Percentiles rank a stretch among this genome's conserved stretches.
Conservation (phyloP, 2,113 vertebrate genomes). For the Trichechus manatus region DNA sequence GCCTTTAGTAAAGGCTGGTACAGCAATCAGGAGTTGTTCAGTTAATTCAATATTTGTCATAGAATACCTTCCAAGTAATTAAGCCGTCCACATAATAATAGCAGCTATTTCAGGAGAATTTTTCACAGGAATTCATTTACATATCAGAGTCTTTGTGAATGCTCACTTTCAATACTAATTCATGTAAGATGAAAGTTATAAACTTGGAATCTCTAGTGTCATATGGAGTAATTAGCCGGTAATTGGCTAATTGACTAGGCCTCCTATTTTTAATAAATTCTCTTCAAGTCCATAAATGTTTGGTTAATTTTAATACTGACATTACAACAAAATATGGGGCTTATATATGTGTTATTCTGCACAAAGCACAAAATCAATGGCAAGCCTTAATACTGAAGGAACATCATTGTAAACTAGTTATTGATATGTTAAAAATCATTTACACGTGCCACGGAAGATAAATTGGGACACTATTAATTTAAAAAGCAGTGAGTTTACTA, state of each 20-base stretch:
- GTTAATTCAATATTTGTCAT: slow-evolving; percentile 64
- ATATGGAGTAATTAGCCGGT: slow-evolving; percentile 53
- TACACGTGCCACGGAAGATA: slow-evolving; percentile 79
- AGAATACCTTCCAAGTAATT: slow-evolving; percentile 60
- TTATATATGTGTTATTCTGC: slow-evolving; percentile 53
- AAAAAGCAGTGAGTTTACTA: slow-evolving; percentile 69
- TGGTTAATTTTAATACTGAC: slow-evolving; percentile 66
- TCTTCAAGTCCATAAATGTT: slow-evolving; percentile 64
- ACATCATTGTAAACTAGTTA: slow-evolving; percentile 83
- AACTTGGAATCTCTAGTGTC: slow-evolving; percentile 51
- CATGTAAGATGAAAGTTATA: slow-evolving; percentile 19
- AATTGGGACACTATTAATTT: slow-evolving; percentile 85
- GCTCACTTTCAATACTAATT: slow-evolving; percentile 42
- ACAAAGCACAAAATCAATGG: slow-evolving; percentile 83
- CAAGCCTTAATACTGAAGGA: slow-evolving; percentile 74
- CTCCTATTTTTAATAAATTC: slow-evolving; percentile 69
- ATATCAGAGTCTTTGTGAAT: slow-evolving; percentile 40
- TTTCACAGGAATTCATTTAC: slow-evolving; percentile 59
- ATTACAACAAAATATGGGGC: slow-evolving; percentile 57
- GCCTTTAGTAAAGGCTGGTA: slow-evolving; percentile 64
- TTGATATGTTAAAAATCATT: slow-evolving; percentile 81
- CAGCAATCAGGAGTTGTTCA: slow-evolving; percentile 39
- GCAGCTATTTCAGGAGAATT: slow-evolving; percentile 58
- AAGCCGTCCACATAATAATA: slow-evolving; percentile 57
- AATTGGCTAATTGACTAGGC: slow-evolving; percentile 55